Evolutionary conservation across 2,113 vertebrate genomes (phyloP).

Genomic region (Ahaetulla prasina): DNA sequence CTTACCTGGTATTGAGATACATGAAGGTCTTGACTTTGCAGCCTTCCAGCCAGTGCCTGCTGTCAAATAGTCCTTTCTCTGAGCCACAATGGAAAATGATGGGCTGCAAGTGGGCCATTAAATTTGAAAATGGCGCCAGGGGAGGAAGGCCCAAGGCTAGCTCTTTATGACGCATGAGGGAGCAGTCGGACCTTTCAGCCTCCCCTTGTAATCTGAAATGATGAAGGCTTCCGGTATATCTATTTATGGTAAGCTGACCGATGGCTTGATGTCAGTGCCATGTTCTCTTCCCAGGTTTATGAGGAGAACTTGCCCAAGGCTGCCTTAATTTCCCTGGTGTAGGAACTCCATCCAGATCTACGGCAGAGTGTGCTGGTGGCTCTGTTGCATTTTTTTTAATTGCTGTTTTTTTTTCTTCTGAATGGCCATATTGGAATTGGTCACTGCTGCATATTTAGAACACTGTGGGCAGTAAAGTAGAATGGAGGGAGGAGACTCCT

Average conservation of each 20-base stretch:
- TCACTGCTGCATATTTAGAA: not conserved
- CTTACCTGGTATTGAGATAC: not conserved
- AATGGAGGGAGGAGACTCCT: not conserved
- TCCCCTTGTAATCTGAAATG: not conserved
- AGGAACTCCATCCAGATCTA: not conserved
- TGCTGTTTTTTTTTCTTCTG: not conserved
- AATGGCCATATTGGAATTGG: not conserved
- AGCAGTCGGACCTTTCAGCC: not conserved
- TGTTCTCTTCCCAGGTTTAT: not conserved
- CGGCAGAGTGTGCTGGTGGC: not conserved
- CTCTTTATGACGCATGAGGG: not conserved
- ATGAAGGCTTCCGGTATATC: not conserved
- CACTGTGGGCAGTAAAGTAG: not conserved
- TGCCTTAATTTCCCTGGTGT: constrained; percentile 19
- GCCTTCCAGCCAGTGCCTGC: too few species aligned
- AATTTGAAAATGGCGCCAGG: not conserved
- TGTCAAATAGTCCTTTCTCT: not conserved
- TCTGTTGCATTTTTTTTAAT: not conserved
- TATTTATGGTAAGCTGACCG: not conserved
- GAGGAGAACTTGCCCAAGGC: not conserved
- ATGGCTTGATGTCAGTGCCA: too few species aligned
- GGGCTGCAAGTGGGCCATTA: not conserved
- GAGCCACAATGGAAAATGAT: not conserved
- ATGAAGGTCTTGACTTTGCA: not conserved
- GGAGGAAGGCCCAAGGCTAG: not conserved